phyloP scores from a whole-genome alignment of 2,113 vertebrate species.

The Lichenostomus cassidix region DNA sequence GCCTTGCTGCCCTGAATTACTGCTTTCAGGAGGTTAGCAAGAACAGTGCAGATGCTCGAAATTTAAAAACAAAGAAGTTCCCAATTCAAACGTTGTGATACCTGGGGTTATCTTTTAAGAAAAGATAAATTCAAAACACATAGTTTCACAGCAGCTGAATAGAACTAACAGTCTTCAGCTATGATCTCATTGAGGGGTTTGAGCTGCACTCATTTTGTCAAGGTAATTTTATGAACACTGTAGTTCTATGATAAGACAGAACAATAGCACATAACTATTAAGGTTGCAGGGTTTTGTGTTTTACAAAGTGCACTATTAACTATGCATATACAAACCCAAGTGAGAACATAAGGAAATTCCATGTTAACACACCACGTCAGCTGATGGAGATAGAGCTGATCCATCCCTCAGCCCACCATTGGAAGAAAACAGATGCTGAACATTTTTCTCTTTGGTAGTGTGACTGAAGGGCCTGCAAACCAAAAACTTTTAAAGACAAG shows the following conservation, averaged over 20 bases:
- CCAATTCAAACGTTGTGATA: neutral
- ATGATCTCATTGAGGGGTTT: neutral
- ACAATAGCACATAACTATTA: neutral
- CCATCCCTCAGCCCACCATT: neutral
- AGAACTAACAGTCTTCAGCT: neutral
- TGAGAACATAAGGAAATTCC: neutral
- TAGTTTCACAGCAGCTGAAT: neutral
- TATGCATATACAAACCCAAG: neutral
- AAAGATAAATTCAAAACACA: neutral
- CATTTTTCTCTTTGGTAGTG: neutral
- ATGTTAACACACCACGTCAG: slow-evolving; percentile 49
- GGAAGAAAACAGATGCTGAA: neutral
- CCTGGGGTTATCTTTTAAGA: neutral
- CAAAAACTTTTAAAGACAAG: neutral
- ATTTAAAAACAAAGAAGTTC: neutral
- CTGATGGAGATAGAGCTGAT: neutral
- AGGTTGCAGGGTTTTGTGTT: neutral
- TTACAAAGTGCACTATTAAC: neutral
- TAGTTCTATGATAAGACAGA: neutral
- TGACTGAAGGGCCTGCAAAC: slow-evolving; percentile 33
- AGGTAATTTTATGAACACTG: neutral
- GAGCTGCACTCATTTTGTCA: neutral
- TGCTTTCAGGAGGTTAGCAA: neutral
- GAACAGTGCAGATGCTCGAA: neutral
- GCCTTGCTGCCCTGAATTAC: neutral